Conservation (phyloP, 92 coral and sea anemone genomes). For the Hydrozoanthus gracilis region DNA sequence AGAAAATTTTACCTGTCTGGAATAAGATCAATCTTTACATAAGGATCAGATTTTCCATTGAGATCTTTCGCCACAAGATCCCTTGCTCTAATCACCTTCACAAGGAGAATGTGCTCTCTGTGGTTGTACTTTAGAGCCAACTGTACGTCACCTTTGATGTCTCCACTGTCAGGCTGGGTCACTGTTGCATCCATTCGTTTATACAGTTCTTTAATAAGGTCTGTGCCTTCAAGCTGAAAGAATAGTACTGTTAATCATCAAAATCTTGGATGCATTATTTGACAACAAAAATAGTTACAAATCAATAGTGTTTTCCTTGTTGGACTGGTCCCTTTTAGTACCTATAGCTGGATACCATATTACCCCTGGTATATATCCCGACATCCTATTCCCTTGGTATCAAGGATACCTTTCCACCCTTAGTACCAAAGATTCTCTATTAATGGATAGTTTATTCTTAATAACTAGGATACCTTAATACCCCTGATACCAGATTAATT, state of each 20-base stretch:
- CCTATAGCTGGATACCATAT: too few relatives aligned
- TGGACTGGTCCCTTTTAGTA: too few relatives aligned
- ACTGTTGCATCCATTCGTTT: constrained; percentile 96
- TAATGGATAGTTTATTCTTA: too few relatives aligned
- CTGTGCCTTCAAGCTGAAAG: constrained; percentile 88
- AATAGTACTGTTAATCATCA: not conserved
- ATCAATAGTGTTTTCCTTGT: too few relatives aligned
- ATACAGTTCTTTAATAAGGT: constrained; percentile 89
- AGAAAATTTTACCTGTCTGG: constrained; percentile 78
- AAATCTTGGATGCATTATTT: too few relatives aligned
- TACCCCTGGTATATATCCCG: too few relatives aligned
- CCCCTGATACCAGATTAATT: too few relatives aligned
- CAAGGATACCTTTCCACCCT: too few relatives aligned
- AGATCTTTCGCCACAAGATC: constrained; percentile 90
- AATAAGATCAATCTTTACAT: constrained; percentile 84
- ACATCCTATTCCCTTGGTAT: too few relatives aligned
- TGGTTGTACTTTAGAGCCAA: constrained; percentile 88
- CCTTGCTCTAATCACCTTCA: constrained; percentile 92
- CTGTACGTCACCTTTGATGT: constrained; percentile 90
- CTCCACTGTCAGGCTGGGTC: constrained; percentile 92
- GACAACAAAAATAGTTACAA: too few relatives aligned
- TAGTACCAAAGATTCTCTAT: too few relatives aligned
- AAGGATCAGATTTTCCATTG: constrained; percentile 97
- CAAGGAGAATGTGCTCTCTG: constrained; percentile 79
- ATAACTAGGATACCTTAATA: too few relatives aligned